phyloP scores from a whole-genome alignment of 2,888 invertebrate genomes.

The Pocota personata region DNA sequence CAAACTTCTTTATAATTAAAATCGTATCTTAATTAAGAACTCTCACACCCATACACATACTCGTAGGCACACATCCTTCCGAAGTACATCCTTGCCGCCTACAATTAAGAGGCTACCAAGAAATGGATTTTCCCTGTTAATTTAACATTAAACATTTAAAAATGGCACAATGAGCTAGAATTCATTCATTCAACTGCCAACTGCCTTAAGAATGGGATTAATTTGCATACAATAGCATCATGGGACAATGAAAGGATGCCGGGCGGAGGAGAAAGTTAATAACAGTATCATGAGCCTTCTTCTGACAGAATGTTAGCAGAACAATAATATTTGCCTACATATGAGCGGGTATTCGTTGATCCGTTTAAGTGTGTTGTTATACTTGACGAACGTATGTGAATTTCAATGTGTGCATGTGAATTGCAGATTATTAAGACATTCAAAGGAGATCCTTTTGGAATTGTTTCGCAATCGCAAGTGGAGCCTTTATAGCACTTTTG shows the following conservation, averaged over 20 bases:
- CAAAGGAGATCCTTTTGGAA: constrained; percentile 42
- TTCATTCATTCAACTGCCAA: constrained; percentile 1
- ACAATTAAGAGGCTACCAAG: background rate
- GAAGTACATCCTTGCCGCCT: background rate
- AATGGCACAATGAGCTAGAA: constrained; percentile 38
- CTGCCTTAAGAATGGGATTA: constrained; percentile 9
- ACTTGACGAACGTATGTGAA: background rate
- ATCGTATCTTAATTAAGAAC: constrained; percentile 52
- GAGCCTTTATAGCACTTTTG: constrained; percentile 38
- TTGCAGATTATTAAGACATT: constrained; percentile 33
- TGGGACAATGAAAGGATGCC: background rate
- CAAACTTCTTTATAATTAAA: constrained; percentile 41
- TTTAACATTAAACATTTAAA: constrained; percentile 41
- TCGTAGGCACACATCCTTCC: background rate
- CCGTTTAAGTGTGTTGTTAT: background rate
- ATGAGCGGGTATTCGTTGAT: constrained; percentile 11
- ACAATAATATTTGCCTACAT: constrained; percentile 19
- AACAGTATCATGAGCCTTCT: constrained; percentile 1
- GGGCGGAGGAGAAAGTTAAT: background rate
- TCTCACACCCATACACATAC: background rate
- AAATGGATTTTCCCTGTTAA: constrained; percentile 37
- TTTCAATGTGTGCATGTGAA: background rate
- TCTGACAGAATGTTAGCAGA: constrained; percentile 1
- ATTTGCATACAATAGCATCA: constrained; percentile 37
- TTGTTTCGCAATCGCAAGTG: constrained; percentile 37